Conservation (phyloP, 2,888 invertebrate species). For the Drosophila recens region DNA sequence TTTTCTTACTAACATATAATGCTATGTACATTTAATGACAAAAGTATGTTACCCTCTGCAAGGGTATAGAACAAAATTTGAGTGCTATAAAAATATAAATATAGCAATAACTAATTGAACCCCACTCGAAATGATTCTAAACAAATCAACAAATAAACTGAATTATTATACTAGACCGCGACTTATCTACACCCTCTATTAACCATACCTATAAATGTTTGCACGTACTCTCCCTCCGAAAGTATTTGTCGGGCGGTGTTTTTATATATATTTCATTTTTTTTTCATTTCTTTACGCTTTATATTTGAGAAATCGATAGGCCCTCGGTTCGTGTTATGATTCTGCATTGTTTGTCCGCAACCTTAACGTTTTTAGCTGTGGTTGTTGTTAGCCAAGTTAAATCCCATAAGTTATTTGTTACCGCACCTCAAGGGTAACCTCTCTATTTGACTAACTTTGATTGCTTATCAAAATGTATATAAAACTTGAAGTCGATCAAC, state of each 20-base stretch:
- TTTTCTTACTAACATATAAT: not conserved
- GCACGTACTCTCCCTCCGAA: conserved; percentile 4
- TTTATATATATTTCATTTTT: not conserved
- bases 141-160: conserved; percentile 10
- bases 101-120: conserved; percentile 3
- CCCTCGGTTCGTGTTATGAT: conserved; percentile 11
- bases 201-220: conserved; percentile 17
- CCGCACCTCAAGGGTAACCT: conserved; percentile 17
- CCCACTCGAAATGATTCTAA: conserved; percentile 12
- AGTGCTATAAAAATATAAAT: conserved; percentile 6
- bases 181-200: conserved; percentile 17
- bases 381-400: conserved; percentile 17
- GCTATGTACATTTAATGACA: not conserved
- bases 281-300: not conserved
- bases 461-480: conserved; percentile 27
- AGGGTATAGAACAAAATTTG: not conserved
- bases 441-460: conserved; percentile 31
- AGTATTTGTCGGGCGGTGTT: conserved; percentile 9
- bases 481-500: conserved; percentile 25
- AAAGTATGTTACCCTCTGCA: not conserved
- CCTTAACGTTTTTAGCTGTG: not conserved
- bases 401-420: conserved; percentile 13
- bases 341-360: conserved; percentile 10
- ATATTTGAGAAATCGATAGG: conserved; percentile 42
- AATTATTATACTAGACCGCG: conserved; percentile 10